Evolutionary conservation across 1,140 invertebrate genomes (phyloP).

Genomic region (Phortica variegata): DNA sequence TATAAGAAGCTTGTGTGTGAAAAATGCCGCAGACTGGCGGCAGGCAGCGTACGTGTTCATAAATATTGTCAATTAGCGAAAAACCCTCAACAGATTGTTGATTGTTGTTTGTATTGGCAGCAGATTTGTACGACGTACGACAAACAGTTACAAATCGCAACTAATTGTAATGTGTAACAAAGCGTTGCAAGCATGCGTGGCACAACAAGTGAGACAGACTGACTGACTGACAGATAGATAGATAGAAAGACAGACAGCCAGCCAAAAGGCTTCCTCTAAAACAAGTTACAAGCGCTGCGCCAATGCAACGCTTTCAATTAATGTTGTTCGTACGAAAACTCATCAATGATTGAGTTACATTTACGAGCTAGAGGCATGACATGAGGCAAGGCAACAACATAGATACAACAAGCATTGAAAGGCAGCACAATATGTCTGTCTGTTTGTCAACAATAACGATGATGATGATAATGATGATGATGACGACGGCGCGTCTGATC

Average conservation of each 20-base stretch:
- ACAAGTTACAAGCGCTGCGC: conserved; percentile 32
- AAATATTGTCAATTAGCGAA: conserved; percentile 54
- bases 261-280: conserved; percentile 17
- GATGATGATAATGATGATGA: neutral
- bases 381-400: neutral
- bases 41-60: conserved; percentile 55
- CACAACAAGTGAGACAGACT: neutral
- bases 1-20: too few relatives aligned
- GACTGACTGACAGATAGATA: conserved; percentile 9
- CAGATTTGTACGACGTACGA: neutral
- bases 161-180: conserved; percentile 30
- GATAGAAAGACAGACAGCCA: too few relatives aligned
- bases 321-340: conserved; percentile 12
- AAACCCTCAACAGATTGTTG: conserved; percentile 13
- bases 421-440: too few relatives aligned
- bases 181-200: neutral
- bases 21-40: conserved; percentile 45
- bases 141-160: conserved; percentile 19
- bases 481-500: conserved; percentile 41
- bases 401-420: too few relatives aligned
- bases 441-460: too few relatives aligned
- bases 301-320: conserved; percentile 22
- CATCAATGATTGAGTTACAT: conserved; percentile 53
- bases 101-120: neutral
- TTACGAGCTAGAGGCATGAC: conserved; percentile 47